Conservation (phyloP, 2,113 vertebrate species). For the Oxygymnocypris stewartii region DNA sequence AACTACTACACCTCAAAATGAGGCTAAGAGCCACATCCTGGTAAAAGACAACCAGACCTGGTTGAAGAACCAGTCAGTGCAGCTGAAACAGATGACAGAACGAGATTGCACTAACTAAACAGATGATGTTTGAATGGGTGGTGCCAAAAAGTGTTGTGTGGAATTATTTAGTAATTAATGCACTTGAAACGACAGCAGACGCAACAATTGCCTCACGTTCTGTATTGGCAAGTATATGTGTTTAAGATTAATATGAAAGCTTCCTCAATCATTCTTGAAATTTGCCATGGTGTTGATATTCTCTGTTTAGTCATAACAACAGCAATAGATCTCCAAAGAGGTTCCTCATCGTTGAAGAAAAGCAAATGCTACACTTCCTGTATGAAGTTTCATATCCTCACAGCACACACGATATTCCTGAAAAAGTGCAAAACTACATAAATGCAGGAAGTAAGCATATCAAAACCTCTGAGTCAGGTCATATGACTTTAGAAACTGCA, state of each 20-base stretch:
- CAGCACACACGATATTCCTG: not conserved
- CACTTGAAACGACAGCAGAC: not conserved
- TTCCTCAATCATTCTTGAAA: not conserved
- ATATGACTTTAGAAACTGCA: constrained; percentile 13
- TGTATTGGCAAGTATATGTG: not conserved
- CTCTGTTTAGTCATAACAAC: not conserved
- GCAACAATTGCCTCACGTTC: too few relatives aligned
- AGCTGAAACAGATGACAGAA: constrained; percentile 1
- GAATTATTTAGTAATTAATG: not conserved
- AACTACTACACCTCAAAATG: not conserved
- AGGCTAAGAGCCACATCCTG: constrained; percentile 9
- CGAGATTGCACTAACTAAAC: not conserved
- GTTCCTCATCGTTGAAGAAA: constrained; percentile 15
- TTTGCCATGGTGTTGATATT: not conserved
- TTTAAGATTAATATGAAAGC: not conserved
- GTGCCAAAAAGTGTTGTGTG: not conserved
- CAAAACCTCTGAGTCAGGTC: constrained; percentile 6
- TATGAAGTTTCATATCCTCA: constrained; percentile 17
- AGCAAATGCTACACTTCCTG: constrained; percentile 29
- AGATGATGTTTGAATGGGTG: not conserved
- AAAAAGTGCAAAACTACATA: constrained; percentile 5
- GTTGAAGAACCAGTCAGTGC: constrained; percentile 22
- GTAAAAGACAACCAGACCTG: not conserved
- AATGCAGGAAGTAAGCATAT: constrained; percentile 7
- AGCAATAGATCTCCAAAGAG: constrained; percentile 14